phyloP scores from a whole-genome alignment of 2,888 invertebrate genomes.

The Malthinus seriepunctatus region DNA sequence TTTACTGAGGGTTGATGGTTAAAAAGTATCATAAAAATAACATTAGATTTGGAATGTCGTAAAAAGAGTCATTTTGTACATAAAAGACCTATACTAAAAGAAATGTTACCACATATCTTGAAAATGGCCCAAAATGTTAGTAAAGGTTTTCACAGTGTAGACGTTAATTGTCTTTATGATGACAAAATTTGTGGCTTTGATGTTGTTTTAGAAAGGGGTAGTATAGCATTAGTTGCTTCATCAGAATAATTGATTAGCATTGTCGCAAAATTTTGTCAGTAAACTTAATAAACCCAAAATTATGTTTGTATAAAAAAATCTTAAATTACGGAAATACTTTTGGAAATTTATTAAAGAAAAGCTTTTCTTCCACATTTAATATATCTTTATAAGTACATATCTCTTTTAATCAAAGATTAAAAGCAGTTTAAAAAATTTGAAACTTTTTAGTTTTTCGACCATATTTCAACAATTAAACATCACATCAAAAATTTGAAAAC shows the following conservation, averaged over 20 bases:
- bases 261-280: conserved; percentile 17
- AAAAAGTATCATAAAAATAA: too few relatives aligned
- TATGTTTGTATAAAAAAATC: conserved; percentile 12
- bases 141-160: not conserved
- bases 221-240: conserved; percentile 12
- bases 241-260: conserved; percentile 24
- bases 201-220: conserved; percentile 5
- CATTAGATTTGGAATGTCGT: too few relatives aligned
- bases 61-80: too few relatives aligned
- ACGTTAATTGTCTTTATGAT: conserved; percentile 10
- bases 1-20: too few relatives aligned
- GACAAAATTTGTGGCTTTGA: conserved; percentile 7
- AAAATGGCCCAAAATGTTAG: conserved; percentile 1
- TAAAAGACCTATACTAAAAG: not conserved
- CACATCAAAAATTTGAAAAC: too few relatives aligned
- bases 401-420: too few relatives aligned
- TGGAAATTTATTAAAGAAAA: not conserved
- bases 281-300: conserved; percentile 14
- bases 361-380: too few relatives aligned
- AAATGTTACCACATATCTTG: conserved; percentile 10
- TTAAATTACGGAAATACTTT: not conserved
- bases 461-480: too few relatives aligned
- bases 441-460: too few relatives aligned
- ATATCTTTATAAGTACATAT: too few relatives aligned
- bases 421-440: too few relatives aligned